Base-by-base conservation (phyloP, 2,797 vertebrate genomes). In the Tokudaia tokunoshimensis region DNA sequence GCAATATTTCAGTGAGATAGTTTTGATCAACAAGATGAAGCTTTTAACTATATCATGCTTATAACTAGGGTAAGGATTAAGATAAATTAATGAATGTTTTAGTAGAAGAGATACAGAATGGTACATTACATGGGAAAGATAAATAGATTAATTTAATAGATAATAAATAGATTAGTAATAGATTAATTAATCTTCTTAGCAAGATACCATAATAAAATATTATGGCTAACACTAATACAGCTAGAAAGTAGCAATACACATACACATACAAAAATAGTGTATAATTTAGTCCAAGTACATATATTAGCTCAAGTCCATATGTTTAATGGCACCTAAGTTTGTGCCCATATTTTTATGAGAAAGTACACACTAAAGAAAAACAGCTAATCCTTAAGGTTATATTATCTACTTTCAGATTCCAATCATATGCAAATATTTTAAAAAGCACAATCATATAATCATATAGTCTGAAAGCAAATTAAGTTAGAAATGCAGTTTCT, bases 191-290 rank as follows among this genome's bases (percentile, higher is more conserved):
- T 41, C 0, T 89, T 94, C 59, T 67, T 4, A 86, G 22, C 65
- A 95, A 96, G 5, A 65, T 8, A 3, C 3, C 79, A 79, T 20
- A 70, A 94, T 95, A 61, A 96, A 93, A 55, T 70, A 17, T 83
- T 41, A 15, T 55, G 78, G 3, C 20, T 91, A 57, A 22, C 22
- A 79, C 14, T 76, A 92, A 88, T 83, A 52, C 34, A 26, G 65
- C 2, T 85, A 85, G 89, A 93, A 89, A 75, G 74, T 84, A 90
- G 24, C 20, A 91, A 67, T 52, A 41, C 41, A 41, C 41, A 41
- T 41, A 41, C 41, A 61, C 1, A 0, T 47, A 50, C 50, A 61
- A 78, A 92, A 83, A 41, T 63, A 52, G 10, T 19, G 65, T 7
- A 52, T 78, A 72, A 89, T 22, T 80, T 9, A 76, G 4, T 84